Conservation (phyloP, 2,797 vertebrate genomes). For the Enteromius argenteus region DNA sequence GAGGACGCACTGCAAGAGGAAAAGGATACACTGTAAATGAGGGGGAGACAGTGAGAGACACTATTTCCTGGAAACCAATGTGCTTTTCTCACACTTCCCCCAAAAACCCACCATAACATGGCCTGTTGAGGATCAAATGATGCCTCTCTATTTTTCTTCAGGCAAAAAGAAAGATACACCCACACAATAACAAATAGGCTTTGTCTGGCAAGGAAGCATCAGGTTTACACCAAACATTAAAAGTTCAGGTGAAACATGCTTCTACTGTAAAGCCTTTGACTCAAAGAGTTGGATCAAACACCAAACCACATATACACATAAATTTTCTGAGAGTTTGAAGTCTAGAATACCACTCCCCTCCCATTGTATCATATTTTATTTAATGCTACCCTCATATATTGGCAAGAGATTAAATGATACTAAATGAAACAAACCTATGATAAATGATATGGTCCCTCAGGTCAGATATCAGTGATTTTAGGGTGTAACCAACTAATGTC, state of each 20-base stretch:
- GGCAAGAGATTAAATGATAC: too few species aligned
- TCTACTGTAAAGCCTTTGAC: not conserved
- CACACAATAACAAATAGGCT: slow-evolving; percentile 29
- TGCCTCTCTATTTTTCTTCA: slow-evolving; percentile 16
- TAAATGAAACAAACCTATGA: not conserved
- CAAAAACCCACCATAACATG: slow-evolving; percentile 44
- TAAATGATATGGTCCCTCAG: not conserved
- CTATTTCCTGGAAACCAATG: not conserved
- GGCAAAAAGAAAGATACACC: slow-evolving; percentile 37
- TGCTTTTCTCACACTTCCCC: not conserved
- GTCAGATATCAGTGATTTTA: slow-evolving; percentile 14
- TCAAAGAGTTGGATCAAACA: slow-evolving; percentile 1
- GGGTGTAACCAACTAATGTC: slow-evolving; percentile 21
- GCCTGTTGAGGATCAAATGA: slow-evolving; percentile 36
- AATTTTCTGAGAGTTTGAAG: not conserved
- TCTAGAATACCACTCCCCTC: not conserved
- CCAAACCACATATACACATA: not conserved
- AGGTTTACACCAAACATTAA: slow-evolving; percentile 32
- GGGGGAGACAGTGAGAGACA: not conserved
- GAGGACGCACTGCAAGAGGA: slow-evolving; percentile 54
- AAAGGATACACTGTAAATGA: slow-evolving; percentile 17
- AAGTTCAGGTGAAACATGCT: slow-evolving; percentile 58
- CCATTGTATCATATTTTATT: not conserved
- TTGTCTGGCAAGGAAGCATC: slow-evolving; percentile 44
- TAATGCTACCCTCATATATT: not conserved